phyloP scores from a whole-genome alignment of 2,113 vertebrate species.

The Bolborhynchus lineola region DNA sequence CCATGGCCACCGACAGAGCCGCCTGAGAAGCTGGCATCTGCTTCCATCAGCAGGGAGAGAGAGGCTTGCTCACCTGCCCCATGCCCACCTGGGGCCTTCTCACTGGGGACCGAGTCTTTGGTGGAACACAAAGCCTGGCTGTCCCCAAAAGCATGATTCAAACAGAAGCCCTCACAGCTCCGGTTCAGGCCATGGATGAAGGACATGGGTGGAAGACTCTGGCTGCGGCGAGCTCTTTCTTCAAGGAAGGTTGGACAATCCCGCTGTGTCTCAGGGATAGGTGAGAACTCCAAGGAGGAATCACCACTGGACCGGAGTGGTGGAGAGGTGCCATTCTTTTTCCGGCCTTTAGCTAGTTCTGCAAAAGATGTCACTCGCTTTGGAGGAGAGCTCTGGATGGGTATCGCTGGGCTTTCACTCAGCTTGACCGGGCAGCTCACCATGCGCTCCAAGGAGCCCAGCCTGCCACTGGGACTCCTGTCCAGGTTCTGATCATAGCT shows the following conservation, averaged over 20 bases:
- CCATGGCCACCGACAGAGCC: background rate
- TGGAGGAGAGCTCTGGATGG: conserved; percentile 70
- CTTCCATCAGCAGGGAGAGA: conserved; percentile 59
- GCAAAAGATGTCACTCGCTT: conserved; percentile 93
- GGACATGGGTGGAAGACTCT: conserved; percentile 77
- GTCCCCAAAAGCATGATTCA: conserved; percentile 46
- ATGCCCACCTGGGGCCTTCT: conserved; percentile 37
- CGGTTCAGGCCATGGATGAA: conserved; percentile 78
- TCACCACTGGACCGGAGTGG: conserved; percentile 73
- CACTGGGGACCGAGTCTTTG: conserved; percentile 17
- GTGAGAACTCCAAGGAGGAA: conserved; percentile 86
- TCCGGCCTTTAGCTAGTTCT: conserved; percentile 89
- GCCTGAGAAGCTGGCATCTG: conserved; percentile 57
- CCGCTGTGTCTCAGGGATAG: conserved; percentile 77
- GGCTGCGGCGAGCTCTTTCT: conserved; percentile 66
- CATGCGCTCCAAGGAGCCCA: conserved; percentile 93
- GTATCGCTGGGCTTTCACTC: conserved; percentile 78
- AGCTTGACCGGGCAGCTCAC: conserved; percentile 92
- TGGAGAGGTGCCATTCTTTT: conserved; percentile 73
- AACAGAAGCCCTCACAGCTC: conserved; percentile 72
- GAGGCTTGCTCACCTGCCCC: conserved; percentile 64
- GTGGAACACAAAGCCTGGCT: conserved; percentile 5
- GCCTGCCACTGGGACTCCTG: conserved; percentile 77
- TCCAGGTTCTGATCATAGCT: conserved; percentile 96
- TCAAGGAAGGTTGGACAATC: conserved; percentile 61